Evolutionary conservation across 92 coral and sea anemone species (phyloP), one percentile per base, ranked within the genome.

Genomic region (Actinostola sp.): DNA sequence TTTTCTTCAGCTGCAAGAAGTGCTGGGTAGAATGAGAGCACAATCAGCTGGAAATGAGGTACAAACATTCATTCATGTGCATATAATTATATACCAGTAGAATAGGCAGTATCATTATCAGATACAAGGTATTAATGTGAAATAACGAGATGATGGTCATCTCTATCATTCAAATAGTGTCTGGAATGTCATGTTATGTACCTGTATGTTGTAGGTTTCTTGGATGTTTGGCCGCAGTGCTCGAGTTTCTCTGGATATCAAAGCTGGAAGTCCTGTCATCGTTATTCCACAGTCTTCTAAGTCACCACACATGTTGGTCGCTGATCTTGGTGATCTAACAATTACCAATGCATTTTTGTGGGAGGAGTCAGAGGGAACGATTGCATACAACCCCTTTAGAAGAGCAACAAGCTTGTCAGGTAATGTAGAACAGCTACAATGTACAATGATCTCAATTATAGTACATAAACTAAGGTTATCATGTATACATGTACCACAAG

Each of bases 41-140:
- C 89, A 82, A 2, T 89, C 96, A 0, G 99, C 92, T 39, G 99
- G 99, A 33, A 88, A 92, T 58, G 97, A 91, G 88, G 99, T 91
- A 69, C 28, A 66, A 21, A 25, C 8, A 3, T 33, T 51, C n/a
- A 36, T 36, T 4, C 42, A 36, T 36, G 11, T 36, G 6, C 42
- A 36, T 36, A 36, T 4, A 36, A 36, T 36, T 36, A 36, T n/a
- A 27, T 30, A 26, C 38, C 28, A 9, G 35, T 29, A 0, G 19
- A 57, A 49, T 8, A 20, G 14, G n/a, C 56, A 49, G n/a, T n/a
- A n/a, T n/a, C n/a, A n/a, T n/a, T n/a, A n/a, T n/a, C n/a, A n/a
- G n/a, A n/a, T n/a, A n/a, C n/a, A n/a, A n/a, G n/a, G n/a, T n/a
- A n/a, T n/a, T n/a, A n/a, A n/a, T n/a, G n/a, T n/a, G n/a, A n/a